Evolutionary conservation across 1,140 invertebrate genomes (phyloP).

Genomic region (Lithobius niger): DNA sequence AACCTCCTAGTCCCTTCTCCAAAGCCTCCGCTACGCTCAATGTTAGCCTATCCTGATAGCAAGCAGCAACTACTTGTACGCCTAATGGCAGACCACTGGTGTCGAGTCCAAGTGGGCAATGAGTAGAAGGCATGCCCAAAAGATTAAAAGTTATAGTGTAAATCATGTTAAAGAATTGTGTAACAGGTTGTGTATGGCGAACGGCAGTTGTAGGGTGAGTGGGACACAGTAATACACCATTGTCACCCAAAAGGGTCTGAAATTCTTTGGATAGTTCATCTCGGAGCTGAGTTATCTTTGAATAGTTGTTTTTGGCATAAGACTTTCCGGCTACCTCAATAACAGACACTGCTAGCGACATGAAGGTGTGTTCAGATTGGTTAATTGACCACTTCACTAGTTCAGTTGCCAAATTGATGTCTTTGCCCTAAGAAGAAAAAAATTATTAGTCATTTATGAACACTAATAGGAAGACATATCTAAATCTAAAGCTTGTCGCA

Average conservation of each 20-base stretch:
- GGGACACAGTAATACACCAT: slow-evolving; percentile 31
- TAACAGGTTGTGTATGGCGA: slow-evolving; percentile 31
- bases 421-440: too few relatives aligned
- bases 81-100: slow-evolving; percentile 75
- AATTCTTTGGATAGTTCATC: background rate
- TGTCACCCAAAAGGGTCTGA: slow-evolving; percentile 16
- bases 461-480: too few relatives aligned
- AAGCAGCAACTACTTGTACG: slow-evolving; percentile 61
- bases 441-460: too few relatives aligned
- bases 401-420: too few relatives aligned
- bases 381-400: background rate
- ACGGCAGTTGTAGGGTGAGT: slow-evolving; percentile 31
- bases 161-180: slow-evolving; percentile 31
- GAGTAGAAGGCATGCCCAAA: slow-evolving; percentile 6
- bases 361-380: background rate
- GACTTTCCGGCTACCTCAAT: background rate
- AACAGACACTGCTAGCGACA: background rate
- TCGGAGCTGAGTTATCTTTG: background rate
- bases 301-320: background rate
- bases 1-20: slow-evolving; percentile 68
- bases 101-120: slow-evolving; percentile 55
- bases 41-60: slow-evolving; percentile 61
- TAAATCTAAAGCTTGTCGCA: too few relatives aligned
- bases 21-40: slow-evolving; percentile 70
- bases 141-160: slow-evolving; percentile 33